These are phyloP conservation scores for Acinonyx jubatus DNA, from an alignment of 2,113 vertebrate species.

Conservation along the genomic window DNA sequence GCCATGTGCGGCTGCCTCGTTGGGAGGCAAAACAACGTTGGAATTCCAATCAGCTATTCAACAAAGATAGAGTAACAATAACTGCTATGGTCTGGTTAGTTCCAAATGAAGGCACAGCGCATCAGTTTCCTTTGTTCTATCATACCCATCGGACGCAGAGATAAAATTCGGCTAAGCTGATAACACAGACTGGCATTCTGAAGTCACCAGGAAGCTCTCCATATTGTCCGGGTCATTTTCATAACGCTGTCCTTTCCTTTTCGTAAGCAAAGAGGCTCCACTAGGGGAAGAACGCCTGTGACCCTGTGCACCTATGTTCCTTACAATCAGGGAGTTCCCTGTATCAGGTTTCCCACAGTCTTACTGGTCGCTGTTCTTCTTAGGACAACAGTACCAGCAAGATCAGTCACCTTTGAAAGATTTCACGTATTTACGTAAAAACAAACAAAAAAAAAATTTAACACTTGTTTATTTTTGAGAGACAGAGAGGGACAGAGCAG, in stretches of 20 bases:
- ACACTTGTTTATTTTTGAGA: too few species aligned
- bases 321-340: background rate
- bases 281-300: background rate
- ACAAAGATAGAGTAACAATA: background rate
- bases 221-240: background rate
- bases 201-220: background rate
- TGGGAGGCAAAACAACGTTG: background rate
- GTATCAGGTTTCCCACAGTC: background rate
- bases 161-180: background rate
- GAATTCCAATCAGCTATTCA: background rate
- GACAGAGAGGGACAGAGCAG: too few species aligned
- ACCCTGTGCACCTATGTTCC: background rate
- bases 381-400: background rate
- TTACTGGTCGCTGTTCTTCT: background rate
- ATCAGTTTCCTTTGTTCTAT: background rate
- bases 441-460: too few species aligned
- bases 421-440: background rate
- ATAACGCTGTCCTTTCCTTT: background rate
- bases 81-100: background rate
- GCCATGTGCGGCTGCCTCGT: background rate
- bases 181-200: background rate
- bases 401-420: background rate
- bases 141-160: background rate
- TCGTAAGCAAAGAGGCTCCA: background rate
- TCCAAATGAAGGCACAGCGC: background rate